Conservation (phyloP, 2,888 invertebrate species). For the Cantharis rustica region DNA sequence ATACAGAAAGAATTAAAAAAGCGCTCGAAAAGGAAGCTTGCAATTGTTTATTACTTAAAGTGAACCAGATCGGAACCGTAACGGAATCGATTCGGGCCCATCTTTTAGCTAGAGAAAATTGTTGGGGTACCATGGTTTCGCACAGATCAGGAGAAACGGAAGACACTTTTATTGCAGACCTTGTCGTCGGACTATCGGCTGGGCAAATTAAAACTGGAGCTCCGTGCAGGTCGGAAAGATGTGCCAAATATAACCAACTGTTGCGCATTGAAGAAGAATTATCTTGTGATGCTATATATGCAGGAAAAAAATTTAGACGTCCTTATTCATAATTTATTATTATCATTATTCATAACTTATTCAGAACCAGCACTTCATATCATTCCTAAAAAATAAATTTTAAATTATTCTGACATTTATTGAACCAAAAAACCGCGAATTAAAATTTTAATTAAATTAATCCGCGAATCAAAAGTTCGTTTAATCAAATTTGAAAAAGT, state of each 20-base stretch:
- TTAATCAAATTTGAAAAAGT: too few species aligned
- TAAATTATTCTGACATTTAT: too few species aligned
- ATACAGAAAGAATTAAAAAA: conserved; percentile 89
- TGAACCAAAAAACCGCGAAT: too few species aligned
- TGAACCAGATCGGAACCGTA: conserved; percentile 96
- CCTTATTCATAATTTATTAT: too few species aligned
- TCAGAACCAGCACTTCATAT: too few species aligned
- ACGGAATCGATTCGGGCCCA: conserved; percentile 98
- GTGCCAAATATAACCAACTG: conserved; percentile 98
- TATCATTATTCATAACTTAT: too few species aligned
- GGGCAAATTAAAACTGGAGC: conserved; percentile 99
- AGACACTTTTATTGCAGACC: conserved; percentile 98
- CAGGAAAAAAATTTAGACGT: conserved; percentile 93
- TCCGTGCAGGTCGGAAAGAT: conserved; percentile 96
- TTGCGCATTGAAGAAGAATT: conserved; percentile 98
- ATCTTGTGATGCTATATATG: conserved; percentile 80
- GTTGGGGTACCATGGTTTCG: conserved; percentile 99
- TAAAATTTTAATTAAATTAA: too few species aligned
- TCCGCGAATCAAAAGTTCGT: too few species aligned
- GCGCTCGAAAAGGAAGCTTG: conserved; percentile 97
- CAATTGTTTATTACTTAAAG: conserved; percentile 93
- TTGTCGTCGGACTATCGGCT: conserved; percentile 96
- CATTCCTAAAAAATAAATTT: too few species aligned
- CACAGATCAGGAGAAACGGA: conserved; percentile 98
- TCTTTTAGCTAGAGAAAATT: conserved; percentile 80